Evolutionary conservation across 2,797 vertebrate species (phyloP).

Genomic region (Lagorchestes hirsutus): DNA sequence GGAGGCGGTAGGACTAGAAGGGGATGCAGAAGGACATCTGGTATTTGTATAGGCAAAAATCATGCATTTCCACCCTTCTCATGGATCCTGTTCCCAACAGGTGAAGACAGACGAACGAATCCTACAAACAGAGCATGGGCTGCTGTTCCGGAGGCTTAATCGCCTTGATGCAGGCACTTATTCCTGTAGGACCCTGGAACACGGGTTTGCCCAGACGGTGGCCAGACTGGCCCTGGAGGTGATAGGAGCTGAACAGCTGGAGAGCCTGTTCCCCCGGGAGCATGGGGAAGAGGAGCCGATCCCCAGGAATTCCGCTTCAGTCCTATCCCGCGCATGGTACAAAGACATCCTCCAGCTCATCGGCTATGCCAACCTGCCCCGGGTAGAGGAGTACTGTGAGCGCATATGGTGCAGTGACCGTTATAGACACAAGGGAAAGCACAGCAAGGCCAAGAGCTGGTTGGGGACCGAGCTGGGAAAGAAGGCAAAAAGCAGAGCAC

Average conservation of each 20-base stretch:
- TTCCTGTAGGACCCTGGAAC: constrained; percentile 92
- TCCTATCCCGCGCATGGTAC: constrained; percentile 90
- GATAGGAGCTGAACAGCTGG: constrained; percentile 88
- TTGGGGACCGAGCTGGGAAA: constrained; percentile 87
- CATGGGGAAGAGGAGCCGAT: constrained; percentile 54
- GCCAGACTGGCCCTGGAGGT: constrained; percentile 90
- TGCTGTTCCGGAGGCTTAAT: constrained; percentile 92
- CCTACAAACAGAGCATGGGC: constrained; percentile 90
- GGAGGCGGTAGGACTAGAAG: background rate
- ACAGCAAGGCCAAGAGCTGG: constrained; percentile 92
- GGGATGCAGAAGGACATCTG: background rate
- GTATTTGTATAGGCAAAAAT: background rate
- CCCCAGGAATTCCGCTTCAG: constrained; percentile 78
- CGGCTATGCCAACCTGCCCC: constrained; percentile 90
- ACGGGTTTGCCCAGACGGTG: constrained; percentile 92
- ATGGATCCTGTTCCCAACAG: constrained; percentile 76
- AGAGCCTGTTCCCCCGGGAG: constrained; percentile 84
- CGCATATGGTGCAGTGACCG: constrained; percentile 93
- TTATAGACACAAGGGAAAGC: constrained; percentile 88
- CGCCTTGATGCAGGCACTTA: constrained; percentile 90
- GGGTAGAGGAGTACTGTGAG: constrained; percentile 94
- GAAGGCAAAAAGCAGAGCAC: constrained; percentile 89
- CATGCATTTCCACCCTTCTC: background rate
- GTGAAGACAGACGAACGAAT: constrained; percentile 93
- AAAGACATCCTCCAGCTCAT: constrained; percentile 96